These are phyloP conservation scores for Aromia moschata DNA, from an alignment of 2,888 invertebrate genomes.

Conservation along the genomic window DNA sequence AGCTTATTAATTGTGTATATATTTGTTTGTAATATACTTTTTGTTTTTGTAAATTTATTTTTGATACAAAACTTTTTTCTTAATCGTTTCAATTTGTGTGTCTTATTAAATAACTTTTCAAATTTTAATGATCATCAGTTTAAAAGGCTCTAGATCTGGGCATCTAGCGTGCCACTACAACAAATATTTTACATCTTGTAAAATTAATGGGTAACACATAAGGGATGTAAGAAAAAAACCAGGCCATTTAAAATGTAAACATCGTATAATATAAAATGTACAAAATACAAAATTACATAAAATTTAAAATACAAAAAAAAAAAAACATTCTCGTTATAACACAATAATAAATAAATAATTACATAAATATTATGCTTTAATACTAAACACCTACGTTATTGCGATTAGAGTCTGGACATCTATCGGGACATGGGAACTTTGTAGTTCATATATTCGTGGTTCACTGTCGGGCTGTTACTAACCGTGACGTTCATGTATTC, in stretches of 20 bases:
- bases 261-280: conserved; percentile 42
- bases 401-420: conserved; percentile 15
- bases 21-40: no score
- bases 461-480: conserved; percentile 29
- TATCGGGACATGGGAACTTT: conserved; percentile 46
- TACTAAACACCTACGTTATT: conserved; percentile 32
- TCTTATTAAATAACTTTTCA: no score
- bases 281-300: conserved; percentile 50
- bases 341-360: conserved; percentile 48
- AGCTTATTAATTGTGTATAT: no score
- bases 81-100: no score
- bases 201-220: no score
- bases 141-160: no score
- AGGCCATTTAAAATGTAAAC: conserved; percentile 16
- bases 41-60: no score
- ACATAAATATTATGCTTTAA: conserved; percentile 45
- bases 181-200: no score
- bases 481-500: conserved; percentile 51
- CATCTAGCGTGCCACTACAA: no score
- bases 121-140: no score
- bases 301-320: conserved; percentile 45
- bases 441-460: conserved; percentile 57
- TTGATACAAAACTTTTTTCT: no score
- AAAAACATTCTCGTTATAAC: conserved; percentile 39
- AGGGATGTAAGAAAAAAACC: no score